Conservation (phyloP, 2,113 vertebrate species). For the Notothenia rossii region DNA sequence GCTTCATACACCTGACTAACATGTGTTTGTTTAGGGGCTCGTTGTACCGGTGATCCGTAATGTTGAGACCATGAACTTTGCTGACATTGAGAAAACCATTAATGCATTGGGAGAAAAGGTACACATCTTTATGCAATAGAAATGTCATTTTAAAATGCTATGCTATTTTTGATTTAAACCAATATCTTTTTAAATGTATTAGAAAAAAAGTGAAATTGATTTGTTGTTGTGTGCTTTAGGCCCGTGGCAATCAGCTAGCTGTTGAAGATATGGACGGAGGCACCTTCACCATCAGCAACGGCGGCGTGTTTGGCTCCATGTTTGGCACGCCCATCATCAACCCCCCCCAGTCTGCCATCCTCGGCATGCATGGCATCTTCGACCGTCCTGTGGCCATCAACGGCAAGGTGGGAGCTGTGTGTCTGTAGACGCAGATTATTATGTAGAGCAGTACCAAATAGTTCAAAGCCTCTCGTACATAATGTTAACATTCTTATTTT, state of each 20-base stretch:
- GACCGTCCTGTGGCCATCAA: slow-evolving; percentile 91
- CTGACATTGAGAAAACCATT: slow-evolving; percentile 92
- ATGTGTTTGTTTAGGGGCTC: slow-evolving; percentile 85
- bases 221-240: slow-evolving; percentile 76
- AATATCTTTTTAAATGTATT: background rate
- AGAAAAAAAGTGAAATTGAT: background rate
- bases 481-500: too few relatives aligned
- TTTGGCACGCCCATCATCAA: slow-evolving; percentile 98
- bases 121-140: slow-evolving; percentile 35
- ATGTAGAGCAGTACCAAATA: background rate
- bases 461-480: too few relatives aligned
- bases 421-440: background rate
- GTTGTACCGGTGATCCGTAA: slow-evolving; percentile 95
- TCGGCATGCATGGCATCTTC: slow-evolving; percentile 96
- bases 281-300: slow-evolving; percentile 97
- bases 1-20: background rate
- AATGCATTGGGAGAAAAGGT: slow-evolving; percentile 95
- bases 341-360: slow-evolving; percentile 95
- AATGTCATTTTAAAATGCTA: background rate
- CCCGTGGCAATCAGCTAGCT: slow-evolving; percentile 93
- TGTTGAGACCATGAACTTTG: slow-evolving; percentile 94
- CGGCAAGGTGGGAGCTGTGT: slow-evolving; percentile 87
- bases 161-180: background rate
- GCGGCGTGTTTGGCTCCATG: slow-evolving; percentile 94
- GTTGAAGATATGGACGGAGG: slow-evolving; percentile 98